Conservation (phyloP, 2,888 invertebrate species). For the Axea sp. region DNA sequence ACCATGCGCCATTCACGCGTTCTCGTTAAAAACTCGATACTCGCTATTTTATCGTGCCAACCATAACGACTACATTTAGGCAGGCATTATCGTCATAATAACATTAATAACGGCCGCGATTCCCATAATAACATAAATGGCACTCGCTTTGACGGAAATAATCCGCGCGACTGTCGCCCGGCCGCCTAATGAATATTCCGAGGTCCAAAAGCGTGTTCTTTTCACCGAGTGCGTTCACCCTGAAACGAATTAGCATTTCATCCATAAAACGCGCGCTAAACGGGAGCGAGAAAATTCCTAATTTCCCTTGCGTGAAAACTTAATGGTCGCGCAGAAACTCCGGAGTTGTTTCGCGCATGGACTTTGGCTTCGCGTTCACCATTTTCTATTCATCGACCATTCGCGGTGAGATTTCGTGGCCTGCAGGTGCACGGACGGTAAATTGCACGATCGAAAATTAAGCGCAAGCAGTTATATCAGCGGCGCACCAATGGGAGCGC, state of each 20-base stretch:
- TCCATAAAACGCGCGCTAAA: slow-evolving; percentile 21
- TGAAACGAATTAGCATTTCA: slow-evolving; percentile 18
- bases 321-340: slow-evolving; percentile 31
- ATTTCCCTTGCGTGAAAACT: slow-evolving; percentile 51
- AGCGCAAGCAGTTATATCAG: slow-evolving; percentile 53
- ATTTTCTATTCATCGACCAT: slow-evolving; percentile 54
- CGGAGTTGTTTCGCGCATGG: slow-evolving; percentile 6
- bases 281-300: slow-evolving; percentile 30
- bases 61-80: slow-evolving; percentile 11
- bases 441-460: slow-evolving; percentile 55
- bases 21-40: no score
- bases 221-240: slow-evolving; percentile 24
- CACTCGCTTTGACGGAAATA: background rate
- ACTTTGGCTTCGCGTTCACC: slow-evolving; percentile 29
- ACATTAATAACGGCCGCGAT: slow-evolving; percentile 8
- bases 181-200: slow-evolving; percentile 11
- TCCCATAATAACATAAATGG: slow-evolving; percentile 13
- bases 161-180: background rate
- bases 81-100: slow-evolving; percentile 5
- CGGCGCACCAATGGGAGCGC: slow-evolving; percentile 54
- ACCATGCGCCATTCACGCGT: no score
- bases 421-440: slow-evolving; percentile 53
- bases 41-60: no score
- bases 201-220: background rate
- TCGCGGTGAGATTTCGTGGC: slow-evolving; percentile 34